Percentiles rank a stretch among this genome's conserved stretches.
Evolutionary conservation across 2,113 vertebrate species (phyloP).

Genomic region (Chiloscyllium plagiosum): DNA sequence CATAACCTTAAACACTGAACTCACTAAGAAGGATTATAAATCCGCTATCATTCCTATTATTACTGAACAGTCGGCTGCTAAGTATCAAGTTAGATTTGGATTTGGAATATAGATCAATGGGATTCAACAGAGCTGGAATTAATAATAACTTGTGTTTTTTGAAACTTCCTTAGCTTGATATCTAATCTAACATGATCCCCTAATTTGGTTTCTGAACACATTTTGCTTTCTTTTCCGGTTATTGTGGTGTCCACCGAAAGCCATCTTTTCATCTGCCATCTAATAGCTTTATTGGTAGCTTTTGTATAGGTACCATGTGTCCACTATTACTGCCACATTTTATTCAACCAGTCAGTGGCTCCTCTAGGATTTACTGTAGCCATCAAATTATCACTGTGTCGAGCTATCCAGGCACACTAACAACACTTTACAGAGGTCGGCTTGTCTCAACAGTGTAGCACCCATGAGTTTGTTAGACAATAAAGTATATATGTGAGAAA

Average conservation of each 20-base stretch:
- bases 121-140: background rate
- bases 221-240: slow-evolving; percentile 5
- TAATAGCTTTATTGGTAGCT: background rate
- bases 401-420: background rate
- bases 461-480: background rate
- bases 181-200: background rate
- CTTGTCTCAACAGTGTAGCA: background rate
- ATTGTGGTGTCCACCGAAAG: background rate
- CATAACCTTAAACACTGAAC: slow-evolving; percentile 39
- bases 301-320: background rate
- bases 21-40: slow-evolving; percentile 45
- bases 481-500: background rate
- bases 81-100: background rate
- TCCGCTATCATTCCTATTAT: slow-evolving; percentile 3
- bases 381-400: background rate
- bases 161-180: background rate
- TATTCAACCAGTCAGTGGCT: background rate
- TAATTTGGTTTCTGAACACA: background rate
- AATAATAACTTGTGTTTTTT: background rate
- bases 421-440: background rate
- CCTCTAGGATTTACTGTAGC: background rate
- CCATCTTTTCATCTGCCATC: background rate
- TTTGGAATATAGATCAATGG: background rate
- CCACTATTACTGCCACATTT: background rate
- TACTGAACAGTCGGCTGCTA: too few relatives aligned